Base-by-base conservation (phyloP, 2,888 invertebrate genomes). In the Drosophila anomelani region DNA sequence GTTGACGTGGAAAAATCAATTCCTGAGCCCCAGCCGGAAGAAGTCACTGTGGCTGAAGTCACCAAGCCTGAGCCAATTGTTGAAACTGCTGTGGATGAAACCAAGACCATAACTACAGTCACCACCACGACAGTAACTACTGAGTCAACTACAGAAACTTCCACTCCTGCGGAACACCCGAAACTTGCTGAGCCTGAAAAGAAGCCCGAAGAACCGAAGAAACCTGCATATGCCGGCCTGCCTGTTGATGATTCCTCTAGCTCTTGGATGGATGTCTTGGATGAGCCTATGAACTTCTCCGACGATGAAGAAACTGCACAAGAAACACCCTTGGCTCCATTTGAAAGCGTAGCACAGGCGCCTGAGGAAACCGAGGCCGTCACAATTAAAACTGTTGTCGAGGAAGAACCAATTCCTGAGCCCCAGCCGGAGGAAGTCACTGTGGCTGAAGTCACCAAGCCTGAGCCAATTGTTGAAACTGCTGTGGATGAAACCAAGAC, bases 251-350 rank as follows among this genome's bases (percentile, higher is more conserved):
- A 89, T 2, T 70, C 87, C 0, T 60, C 79, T 0, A 83, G 20
- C 13, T 43, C 43, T 6, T 44, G 89, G 85, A 90, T 93, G 88
- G 81, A 90, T 66, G 90, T 90, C 12, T 54, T 92, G 41, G 93
- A 93, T 60, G 92, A 90, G 32, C 83, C 87, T 15, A 84, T 86
- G 60, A 71, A 75, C 15, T 80, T 89, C 51, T 85, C 87, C 0
- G 88, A 85, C 59, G 77, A 77, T 7, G 79, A 76, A 15, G 78
- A 47, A 29, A 3, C n/a, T 26, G n/a, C 4, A 10, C 29, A 10
- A 10, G 47, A 47, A 47, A 47, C 47, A 3, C 47, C 49, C 13
- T 4, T 49, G 49, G 49, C 49, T 32, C 49, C 49, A 4, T 17
- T 49, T 8, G 4, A 13, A 8, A 13, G 13, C 1, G 47, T 29